Conservation (phyloP, 2,888 invertebrate genomes). For the Erannis defoliaria region DNA sequence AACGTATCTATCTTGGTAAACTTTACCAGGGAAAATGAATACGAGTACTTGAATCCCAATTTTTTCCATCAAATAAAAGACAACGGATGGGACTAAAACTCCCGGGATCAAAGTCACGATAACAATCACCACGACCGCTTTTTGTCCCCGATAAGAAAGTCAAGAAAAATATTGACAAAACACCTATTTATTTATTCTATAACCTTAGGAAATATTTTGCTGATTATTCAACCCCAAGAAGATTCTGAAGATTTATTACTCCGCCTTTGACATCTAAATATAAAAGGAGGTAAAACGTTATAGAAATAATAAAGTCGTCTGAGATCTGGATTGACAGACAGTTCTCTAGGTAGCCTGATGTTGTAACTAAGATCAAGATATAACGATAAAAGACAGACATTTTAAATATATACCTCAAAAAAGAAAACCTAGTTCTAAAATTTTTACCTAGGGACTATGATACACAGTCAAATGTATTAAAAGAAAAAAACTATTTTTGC, state of each 20-base stretch:
- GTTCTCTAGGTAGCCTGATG: slow-evolving; percentile 4
- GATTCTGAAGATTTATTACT: slow-evolving; percentile 51
- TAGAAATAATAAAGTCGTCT: slow-evolving; percentile 63
- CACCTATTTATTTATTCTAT: slow-evolving; percentile 36
- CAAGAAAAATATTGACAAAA: slow-evolving; percentile 29
- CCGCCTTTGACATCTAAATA: slow-evolving; percentile 48
- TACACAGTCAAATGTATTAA: too few species aligned
- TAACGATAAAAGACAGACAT: neutral
- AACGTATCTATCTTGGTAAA: neutral
- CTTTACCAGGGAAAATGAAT: neutral
- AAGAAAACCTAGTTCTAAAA: too few species aligned
- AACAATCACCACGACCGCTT: slow-evolving; percentile 19
- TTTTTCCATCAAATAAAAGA: neutral
- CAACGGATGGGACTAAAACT: slow-evolving; percentile 9
- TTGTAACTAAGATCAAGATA: neutral
- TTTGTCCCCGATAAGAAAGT: slow-evolving; percentile 23
- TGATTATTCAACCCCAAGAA: slow-evolving; percentile 39
- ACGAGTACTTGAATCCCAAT: neutral
- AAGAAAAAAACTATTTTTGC: too few species aligned
- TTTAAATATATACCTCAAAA: too few species aligned
- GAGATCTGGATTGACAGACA: slow-evolving; percentile 36
- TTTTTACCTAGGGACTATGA: too few species aligned
- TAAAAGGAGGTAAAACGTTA: slow-evolving; percentile 50
- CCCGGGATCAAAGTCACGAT: slow-evolving; percentile 19
- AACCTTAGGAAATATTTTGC: slow-evolving; percentile 31